phyloP scores from a whole-genome alignment of 2,797 vertebrate species.

The Mormyrops boulengeri region DNA sequence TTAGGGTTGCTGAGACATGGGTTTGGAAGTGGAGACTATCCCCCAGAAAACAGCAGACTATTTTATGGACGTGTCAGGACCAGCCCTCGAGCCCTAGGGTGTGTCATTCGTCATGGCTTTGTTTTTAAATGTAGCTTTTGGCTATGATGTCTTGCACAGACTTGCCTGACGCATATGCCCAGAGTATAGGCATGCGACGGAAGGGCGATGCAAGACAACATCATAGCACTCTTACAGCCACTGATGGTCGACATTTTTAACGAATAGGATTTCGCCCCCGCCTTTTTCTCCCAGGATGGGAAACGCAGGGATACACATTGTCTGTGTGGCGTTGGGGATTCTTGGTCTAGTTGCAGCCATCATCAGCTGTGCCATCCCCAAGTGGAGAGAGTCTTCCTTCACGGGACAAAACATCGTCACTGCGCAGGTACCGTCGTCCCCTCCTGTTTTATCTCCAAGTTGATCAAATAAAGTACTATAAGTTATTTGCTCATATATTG shows the following conservation, averaged over 20 bases:
- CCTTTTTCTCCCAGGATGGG: conserved; percentile 53
- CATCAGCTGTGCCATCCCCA: conserved; percentile 56
- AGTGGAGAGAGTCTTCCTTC: conserved; percentile 62
- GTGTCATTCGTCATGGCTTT: conserved; percentile 7
- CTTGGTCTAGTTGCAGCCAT: conserved; percentile 58
- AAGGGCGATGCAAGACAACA: not conserved
- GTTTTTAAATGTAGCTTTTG: conserved; percentile 28
- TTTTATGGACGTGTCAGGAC: conserved; percentile 43
- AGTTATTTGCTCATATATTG: not conserved
- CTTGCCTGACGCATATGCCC: conserved; percentile 21
- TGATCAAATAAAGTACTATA: not conserved
- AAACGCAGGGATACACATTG: conserved; percentile 53
- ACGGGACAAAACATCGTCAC: conserved; percentile 59
- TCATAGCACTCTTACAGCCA: not conserved
- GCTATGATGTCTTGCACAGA: conserved; percentile 36
- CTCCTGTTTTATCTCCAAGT: not conserved
- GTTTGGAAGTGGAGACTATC: not conserved
- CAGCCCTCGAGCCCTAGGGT: conserved; percentile 23
- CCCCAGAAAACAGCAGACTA: not conserved
- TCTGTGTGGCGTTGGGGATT: conserved; percentile 53
- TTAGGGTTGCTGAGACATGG: not conserved
- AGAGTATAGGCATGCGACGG: conserved; percentile 7
- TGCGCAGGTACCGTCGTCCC: conserved; percentile 50
- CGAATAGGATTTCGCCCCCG: not conserved
- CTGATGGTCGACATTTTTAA: not conserved